Evolutionary conservation across 2,797 vertebrate species (phyloP).

Genomic region (Nyctibius grandis): DNA sequence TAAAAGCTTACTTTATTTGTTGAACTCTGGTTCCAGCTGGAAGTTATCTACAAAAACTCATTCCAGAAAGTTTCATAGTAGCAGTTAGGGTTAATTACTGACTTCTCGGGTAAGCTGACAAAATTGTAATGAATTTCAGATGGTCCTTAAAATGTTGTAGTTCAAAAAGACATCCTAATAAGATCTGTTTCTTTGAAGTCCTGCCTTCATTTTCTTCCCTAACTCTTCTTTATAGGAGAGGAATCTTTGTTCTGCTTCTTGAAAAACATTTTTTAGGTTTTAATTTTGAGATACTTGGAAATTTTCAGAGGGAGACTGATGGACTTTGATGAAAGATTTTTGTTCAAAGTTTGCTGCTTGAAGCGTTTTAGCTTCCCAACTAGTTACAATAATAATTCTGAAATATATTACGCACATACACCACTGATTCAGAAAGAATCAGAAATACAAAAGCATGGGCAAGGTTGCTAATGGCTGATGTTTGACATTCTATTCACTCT

Average conservation of each 20-base stretch:
- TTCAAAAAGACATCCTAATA: constrained; percentile 1
- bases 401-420: neutral
- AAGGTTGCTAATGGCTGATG: neutral
- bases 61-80: neutral
- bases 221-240: neutral
- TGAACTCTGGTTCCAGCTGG: neutral
- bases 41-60: neutral
- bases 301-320: neutral
- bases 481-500: neutral
- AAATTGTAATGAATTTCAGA: neutral
- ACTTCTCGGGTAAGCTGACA: neutral
- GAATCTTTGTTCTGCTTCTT: neutral
- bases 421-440: neutral
- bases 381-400: neutral
- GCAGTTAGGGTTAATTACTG: constrained; percentile 12
- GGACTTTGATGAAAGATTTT: neutral
- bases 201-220: neutral
- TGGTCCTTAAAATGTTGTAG: neutral
- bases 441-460: neutral
- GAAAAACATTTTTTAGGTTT: neutral
- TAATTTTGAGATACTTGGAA: neutral
- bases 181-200: constrained; percentile 3
- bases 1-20: neutral
- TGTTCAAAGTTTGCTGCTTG: neutral
- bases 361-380: neutral